These are phyloP conservation scores for Tetragnatha versicolor DNA, from an alignment of 1,140 invertebrate genomes.

Conservation along the genomic window DNA sequence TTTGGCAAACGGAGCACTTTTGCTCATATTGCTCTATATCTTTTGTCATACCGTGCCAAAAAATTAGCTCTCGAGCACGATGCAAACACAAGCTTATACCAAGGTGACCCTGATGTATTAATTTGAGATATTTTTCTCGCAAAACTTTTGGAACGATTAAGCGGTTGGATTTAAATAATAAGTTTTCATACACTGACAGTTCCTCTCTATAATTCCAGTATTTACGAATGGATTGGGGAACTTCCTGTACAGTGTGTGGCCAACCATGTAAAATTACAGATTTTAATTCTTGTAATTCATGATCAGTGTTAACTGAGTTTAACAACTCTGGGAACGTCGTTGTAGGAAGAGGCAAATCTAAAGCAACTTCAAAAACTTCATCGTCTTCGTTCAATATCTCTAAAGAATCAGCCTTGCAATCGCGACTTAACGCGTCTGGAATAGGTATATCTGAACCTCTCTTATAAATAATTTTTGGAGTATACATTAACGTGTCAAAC, in stretches of 20 bases:
- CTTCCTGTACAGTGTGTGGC: not conserved
- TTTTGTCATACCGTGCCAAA: conserved; percentile 1
- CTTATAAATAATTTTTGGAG: conserved; percentile 42
- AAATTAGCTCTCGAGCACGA: not conserved
- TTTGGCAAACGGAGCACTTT: not conserved
- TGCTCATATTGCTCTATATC: not conserved
- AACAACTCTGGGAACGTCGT: not conserved
- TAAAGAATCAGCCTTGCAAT: not conserved
- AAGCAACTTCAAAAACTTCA: not conserved
- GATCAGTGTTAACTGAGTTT: not conserved
- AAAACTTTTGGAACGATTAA: not conserved
- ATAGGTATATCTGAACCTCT: conserved; percentile 35
- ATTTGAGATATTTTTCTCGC: not conserved
- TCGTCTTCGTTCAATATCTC: not conserved
- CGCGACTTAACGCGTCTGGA: conserved; percentile 14
- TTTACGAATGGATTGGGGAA: not conserved
- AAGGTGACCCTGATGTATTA: not conserved
- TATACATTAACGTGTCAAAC: conserved; percentile 55
- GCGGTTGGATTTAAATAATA: not conserved
- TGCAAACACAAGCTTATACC: not conserved
- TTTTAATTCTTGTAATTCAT: not conserved
- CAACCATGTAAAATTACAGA: not conserved
- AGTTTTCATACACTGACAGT: not conserved
- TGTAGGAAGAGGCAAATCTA: conserved; percentile 4
- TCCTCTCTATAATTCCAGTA: conserved; percentile 5